A percentile compares a stretch with the other conserved stretches of the same genome.
Conservation (phyloP, 2,888 invertebrate species). For the Seladonia tumulorum region DNA sequence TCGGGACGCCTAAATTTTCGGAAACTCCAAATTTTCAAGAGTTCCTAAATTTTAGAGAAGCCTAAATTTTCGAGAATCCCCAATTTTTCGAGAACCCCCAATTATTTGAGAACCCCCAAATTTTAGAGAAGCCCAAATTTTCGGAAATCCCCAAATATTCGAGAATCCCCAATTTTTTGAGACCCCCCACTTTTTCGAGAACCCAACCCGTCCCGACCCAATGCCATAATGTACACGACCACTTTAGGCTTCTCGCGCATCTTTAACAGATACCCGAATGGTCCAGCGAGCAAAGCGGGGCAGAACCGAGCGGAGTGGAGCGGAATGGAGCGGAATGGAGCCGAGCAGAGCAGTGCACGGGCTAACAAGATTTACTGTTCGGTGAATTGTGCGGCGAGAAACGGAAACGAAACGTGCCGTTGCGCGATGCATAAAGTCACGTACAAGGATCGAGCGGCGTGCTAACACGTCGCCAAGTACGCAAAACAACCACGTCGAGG, state of each 20-base stretch:
- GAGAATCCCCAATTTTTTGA: neutral
- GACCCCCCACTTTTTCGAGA: neutral
- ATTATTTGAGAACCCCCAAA: too few relatives aligned
- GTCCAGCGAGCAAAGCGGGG: slow-evolving; percentile 13
- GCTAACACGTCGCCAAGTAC: slow-evolving; percentile 23
- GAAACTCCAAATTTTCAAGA: too few relatives aligned
- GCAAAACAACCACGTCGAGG: slow-evolving; percentile 24
- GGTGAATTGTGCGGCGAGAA: slow-evolving; percentile 28
- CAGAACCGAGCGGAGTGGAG: neutral
- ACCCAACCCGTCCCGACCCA: neutral
- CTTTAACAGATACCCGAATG: slow-evolving; percentile 27
- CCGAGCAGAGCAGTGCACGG: slow-evolving; percentile 2
- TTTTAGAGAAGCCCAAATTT: too few relatives aligned
- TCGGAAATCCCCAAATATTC: too few relatives aligned
- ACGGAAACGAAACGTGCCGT: slow-evolving; percentile 39
- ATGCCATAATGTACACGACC: too few relatives aligned
- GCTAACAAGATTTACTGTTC: slow-evolving; percentile 53
- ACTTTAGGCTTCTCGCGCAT: neutral
- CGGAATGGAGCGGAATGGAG: neutral
- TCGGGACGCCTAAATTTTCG: too few relatives aligned
- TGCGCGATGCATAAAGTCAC: slow-evolving; percentile 33
- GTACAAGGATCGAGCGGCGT: slow-evolving; percentile 24
- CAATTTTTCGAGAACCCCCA: too few relatives aligned
- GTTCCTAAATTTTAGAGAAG: neutral
- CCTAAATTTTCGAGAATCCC: too few relatives aligned